These are phyloP conservation scores for Bungarus multicinctus DNA, from an alignment of 2,113 vertebrate genomes.

Conservation along the genomic window DNA sequence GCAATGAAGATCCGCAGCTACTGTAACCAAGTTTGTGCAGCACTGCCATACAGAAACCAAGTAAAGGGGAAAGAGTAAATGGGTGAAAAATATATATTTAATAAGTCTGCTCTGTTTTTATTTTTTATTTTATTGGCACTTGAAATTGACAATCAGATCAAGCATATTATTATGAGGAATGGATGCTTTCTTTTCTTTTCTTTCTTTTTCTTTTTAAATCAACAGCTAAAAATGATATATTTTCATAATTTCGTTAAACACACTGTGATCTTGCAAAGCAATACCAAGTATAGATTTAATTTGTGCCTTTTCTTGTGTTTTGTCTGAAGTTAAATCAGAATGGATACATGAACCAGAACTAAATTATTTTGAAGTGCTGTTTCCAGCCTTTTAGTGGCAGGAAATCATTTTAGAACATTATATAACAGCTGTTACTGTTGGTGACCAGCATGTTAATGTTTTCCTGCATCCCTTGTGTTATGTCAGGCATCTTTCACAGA, in stretches of 20 bases:
- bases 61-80: not conserved
- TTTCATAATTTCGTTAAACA: not conserved
- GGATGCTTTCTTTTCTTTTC: not conserved
- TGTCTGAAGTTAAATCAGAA: conserved; percentile 70
- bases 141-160: not conserved
- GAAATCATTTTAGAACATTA: conserved; percentile 76
- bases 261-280: conserved; percentile 52
- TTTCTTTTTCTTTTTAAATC: not conserved
- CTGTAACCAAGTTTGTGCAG: not conserved
- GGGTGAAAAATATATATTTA: not conserved
- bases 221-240: not conserved
- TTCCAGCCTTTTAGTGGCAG: conserved; percentile 69
- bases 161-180: not conserved
- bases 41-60: not conserved
- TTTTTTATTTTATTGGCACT: not conserved
- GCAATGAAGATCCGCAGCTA: not conserved
- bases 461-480: conserved; percentile 55
- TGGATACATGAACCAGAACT: conserved; percentile 71
- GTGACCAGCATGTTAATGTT: conserved; percentile 59
- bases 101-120: not conserved
- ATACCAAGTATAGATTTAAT: not conserved
- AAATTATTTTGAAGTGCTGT: conserved; percentile 66
- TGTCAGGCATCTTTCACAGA: conserved; percentile 40
- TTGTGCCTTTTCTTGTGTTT: conserved; percentile 40
- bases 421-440: conserved; percentile 63